Base-by-base conservation (phyloP, 2,888 invertebrate genomes). In the Pyrgus malvae region DNA sequence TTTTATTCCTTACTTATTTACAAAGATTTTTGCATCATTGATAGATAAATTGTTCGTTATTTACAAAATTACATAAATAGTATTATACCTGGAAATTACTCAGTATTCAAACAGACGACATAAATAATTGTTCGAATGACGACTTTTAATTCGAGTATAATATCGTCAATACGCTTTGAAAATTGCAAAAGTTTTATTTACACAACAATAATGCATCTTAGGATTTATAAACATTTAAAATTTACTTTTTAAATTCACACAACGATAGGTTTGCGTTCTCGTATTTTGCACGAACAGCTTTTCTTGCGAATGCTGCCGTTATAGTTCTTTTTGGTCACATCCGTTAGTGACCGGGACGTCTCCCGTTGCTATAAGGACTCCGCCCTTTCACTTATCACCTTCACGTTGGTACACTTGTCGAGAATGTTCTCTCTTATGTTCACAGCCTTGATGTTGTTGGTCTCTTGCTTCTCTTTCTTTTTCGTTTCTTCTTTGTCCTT, bases 351-450 rank as follows among this genome's bases (percentile, higher is more conserved):
- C 60, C 72, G 77, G 1, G 86, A 77, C 0, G 87, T 83, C 56
- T 78, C 74, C 72, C 80, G 79, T 67, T 84, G 88, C 88, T 88
- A 87, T 88, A 87, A 88, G 3, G 74, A 75, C 1, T 75, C 81
- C 0, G 77, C 68, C 63, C 72, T 80, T 3, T 80, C 81, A 63
- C 74, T 78, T 17, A 61, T 62, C 57, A 63, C 62, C n/a, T 53
- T 31, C 29, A 58, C 59, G 23, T 59, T 60, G 16, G 60, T 54
- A 25, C 54, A 46, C 54, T 54, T 54, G 33, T 54, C 54, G 1
- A 54, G 16, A 14, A 54, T 63, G 17, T 61, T 45, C 33, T 61
- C 62, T 44, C 64, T 68, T 44, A 57, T 58, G 19, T 59, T 54
- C 0, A 54, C 60, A 12, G 55, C 44, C 56, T 64, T 70, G 2